These are phyloP conservation scores for Melinaea marsaeus DNA, from an alignment of 2,888 invertebrate genomes.

Conservation along the genomic window DNA sequence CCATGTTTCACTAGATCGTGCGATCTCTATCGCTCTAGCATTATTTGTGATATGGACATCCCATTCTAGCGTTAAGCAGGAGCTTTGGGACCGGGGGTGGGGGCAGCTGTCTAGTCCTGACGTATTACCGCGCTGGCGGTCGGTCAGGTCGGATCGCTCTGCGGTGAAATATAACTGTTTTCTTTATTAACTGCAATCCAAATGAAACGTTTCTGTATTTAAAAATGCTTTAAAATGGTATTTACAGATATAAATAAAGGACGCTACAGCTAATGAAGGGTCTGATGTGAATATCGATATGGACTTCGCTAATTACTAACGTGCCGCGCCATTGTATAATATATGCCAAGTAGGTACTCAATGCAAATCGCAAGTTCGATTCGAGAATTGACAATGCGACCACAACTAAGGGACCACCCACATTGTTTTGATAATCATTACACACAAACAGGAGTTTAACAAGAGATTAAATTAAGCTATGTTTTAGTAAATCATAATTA, in stretches of 20 bases:
- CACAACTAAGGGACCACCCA: slow-evolving; percentile 73
- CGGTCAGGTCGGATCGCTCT: slow-evolving; percentile 62
- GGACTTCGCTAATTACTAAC: slow-evolving; percentile 69
- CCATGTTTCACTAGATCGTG: slow-evolving; percentile 74
- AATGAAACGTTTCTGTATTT: slow-evolving; percentile 29
- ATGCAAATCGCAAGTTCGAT: slow-evolving; percentile 77
- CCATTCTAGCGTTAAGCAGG: slow-evolving; percentile 62
- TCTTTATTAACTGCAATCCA: slow-evolving; percentile 37
- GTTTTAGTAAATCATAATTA: too few relatives aligned
- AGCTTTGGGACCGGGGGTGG: slow-evolving; percentile 61
- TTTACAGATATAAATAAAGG: slow-evolving; percentile 32
- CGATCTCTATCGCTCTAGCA: slow-evolving; percentile 61
- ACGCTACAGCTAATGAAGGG: slow-evolving; percentile 53
- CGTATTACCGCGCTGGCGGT: slow-evolving; percentile 72
- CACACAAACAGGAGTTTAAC: slow-evolving; percentile 1
- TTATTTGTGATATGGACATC: slow-evolving; percentile 55
- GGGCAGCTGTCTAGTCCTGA: slow-evolving; percentile 74
- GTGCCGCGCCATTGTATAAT: slow-evolving; percentile 62
- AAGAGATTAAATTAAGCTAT: too few relatives aligned
- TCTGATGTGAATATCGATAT: slow-evolving; percentile 66
- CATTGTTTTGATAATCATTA: slow-evolving; percentile 44
- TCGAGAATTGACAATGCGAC: slow-evolving; percentile 74
- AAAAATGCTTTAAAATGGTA: slow-evolving; percentile 30
- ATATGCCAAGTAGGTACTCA: slow-evolving; percentile 70
- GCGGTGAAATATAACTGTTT: slow-evolving; percentile 43